phyloP scores from a whole-genome alignment of 2,113 vertebrate genomes.

The Aspiorhynchus laticeps region DNA sequence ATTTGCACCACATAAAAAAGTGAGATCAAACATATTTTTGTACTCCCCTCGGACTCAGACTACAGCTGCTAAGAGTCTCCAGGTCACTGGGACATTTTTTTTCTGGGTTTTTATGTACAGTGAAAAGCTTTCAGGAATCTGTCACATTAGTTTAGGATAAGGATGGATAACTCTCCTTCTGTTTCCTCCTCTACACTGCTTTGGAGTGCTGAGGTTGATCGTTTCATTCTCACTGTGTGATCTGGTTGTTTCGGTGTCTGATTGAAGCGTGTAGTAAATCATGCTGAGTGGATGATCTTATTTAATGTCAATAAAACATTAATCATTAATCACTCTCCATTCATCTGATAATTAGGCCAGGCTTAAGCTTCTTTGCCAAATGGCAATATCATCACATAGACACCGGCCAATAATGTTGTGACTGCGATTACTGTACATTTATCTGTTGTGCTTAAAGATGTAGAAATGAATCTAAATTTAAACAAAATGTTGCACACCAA shows the following conservation, averaged over 20 bases:
- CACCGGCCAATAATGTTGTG: not conserved
- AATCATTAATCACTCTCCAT: constrained; percentile 24
- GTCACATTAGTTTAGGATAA: constrained; percentile 47
- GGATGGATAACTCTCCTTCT: constrained; percentile 30
- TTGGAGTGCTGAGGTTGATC: not conserved
- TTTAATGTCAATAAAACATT: constrained; percentile 32
- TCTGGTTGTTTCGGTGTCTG: not conserved
- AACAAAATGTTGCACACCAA: not conserved
- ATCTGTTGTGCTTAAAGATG: not conserved
- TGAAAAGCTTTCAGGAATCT: constrained; percentile 45
- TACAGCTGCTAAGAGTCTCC: constrained; percentile 19
- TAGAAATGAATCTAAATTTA: not conserved
- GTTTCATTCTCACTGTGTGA: not conserved
- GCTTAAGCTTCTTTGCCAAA: constrained; percentile 13
- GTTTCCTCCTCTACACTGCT: not conserved
- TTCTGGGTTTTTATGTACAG: not conserved
- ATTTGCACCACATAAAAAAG: not conserved
- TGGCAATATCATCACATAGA: constrained; percentile 14
- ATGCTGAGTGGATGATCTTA: constrained; percentile 25
- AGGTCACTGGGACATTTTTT: constrained; percentile 33
- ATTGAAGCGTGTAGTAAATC: not conserved
- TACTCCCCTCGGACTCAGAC: constrained; percentile 33
- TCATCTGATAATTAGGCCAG: constrained; percentile 17
- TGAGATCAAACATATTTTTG: constrained; percentile 10
- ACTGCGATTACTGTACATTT: not conserved